These are phyloP conservation scores for Nothobranchius kuhntae DNA, from an alignment of 2,113 vertebrate species.

Conservation along the genomic window DNA sequence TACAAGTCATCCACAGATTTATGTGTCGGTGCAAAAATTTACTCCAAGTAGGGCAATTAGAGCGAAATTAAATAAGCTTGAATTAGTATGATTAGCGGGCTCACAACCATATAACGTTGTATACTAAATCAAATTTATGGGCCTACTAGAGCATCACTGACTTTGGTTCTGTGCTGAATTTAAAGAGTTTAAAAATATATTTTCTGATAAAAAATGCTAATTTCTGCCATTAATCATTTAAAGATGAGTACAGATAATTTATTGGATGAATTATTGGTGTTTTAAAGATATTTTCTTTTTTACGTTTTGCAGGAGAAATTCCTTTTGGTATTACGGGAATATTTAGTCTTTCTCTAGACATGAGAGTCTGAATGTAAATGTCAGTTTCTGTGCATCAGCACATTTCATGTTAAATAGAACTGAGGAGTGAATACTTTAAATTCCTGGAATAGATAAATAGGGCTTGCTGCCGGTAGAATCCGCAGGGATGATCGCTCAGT, in stretches of 20 bases:
- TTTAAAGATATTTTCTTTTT: too few relatives aligned
- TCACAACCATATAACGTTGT: too few relatives aligned
- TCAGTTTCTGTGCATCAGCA: conserved; percentile 19
- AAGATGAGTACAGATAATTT: too few relatives aligned
- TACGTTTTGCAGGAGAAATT: neutral
- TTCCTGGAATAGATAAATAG: conserved; percentile 13
- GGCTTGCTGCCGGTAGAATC: conserved; percentile 5
- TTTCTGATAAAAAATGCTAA: conserved; percentile 10
- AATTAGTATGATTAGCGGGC: too few relatives aligned
- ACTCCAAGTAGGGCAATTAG: neutral
- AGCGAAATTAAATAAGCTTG: too few relatives aligned
- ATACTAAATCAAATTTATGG: neutral
- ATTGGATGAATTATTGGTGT: too few relatives aligned
- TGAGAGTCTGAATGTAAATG: conserved; percentile 5
- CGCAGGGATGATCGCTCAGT: neutral
- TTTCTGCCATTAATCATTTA: too few relatives aligned
- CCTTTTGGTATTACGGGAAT: too few relatives aligned
- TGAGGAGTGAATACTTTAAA: conserved; percentile 23
- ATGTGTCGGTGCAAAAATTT: neutral
- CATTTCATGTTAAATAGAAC: conserved; percentile 24
- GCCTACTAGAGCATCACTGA: too few relatives aligned
- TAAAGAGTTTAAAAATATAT: neutral
- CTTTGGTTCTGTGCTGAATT: too few relatives aligned
- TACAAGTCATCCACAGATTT: conserved; percentile 14
- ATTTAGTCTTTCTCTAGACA: too few relatives aligned